Percentiles rank a stretch among this genome's conserved stretches.
Evolutionary conservation across 1,140 invertebrate genomes (phyloP).

Genomic region (Drosophila pachea): DNA sequence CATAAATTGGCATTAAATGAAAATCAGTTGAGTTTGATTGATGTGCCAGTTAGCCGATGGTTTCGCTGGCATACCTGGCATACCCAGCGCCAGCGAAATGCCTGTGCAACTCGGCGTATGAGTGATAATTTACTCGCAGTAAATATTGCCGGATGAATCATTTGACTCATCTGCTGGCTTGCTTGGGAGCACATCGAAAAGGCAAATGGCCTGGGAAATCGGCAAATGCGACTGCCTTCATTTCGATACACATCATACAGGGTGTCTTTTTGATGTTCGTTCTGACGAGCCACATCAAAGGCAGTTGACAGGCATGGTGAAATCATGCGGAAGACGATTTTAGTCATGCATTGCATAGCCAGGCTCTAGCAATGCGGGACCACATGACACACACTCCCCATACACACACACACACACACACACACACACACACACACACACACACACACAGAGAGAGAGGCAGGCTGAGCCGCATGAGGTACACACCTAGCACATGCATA

Average conservation of each 20-base stretch:
- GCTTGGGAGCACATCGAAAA: no score
- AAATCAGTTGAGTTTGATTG: slow-evolving; percentile 58
- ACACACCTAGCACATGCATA: slow-evolving; percentile 30
- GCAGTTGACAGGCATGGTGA: background rate
- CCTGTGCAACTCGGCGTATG: no score
- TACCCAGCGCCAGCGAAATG: background rate
- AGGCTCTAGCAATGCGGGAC: slow-evolving; percentile 13
- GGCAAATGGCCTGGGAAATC: no score
- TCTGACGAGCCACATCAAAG: background rate
- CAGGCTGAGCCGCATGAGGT: background rate
- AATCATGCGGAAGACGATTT: background rate
- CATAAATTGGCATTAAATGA: slow-evolving; percentile 59
- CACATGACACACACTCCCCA: no score
- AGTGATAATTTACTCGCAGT: background rate
- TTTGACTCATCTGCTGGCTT: no score
- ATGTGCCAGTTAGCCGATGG: slow-evolving; percentile 53
- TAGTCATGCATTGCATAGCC: background rate
- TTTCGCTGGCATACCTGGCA: slow-evolving; percentile 32
- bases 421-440: background rate
- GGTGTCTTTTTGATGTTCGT: background rate
- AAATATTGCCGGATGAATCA: no score
- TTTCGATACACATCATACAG: no score
- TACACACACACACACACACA: no score
- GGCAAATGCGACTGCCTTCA: no score
- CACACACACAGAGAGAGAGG: background rate